Evolutionary conservation across 2,888 invertebrate genomes (phyloP), one percentile per base, ranked within the genome.

Genomic region (Rugalucina vietnamica): DNA sequence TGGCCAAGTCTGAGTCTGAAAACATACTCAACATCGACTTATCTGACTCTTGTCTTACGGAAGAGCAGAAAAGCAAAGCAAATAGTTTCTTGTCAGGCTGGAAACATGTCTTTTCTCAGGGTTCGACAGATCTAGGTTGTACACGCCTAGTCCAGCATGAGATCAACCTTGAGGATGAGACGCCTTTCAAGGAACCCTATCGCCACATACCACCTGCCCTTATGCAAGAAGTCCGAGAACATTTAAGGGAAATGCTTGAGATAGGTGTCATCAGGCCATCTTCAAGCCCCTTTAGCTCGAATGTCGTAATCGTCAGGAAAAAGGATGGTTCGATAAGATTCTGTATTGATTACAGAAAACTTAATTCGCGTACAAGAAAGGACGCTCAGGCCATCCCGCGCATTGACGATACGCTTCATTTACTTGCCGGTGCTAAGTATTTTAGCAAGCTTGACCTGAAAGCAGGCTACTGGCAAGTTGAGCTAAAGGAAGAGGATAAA

Each of bases 341-440:
- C 37, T 76, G 76, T 76, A 76, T 76, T 36, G 80, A 80, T 43
- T 75, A 75, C 29, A 43, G 80, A 54, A 80, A 75, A 36, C 34
- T 80, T 8, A 80, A 80, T 50, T 27, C 18, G 21, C 39, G 70
- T n/a, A 80, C 80, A 50, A 75, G 34, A 49, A 80, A 80, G 27
- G 79, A 79, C 37, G 79, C 79, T 29, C 74, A 57, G 27, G 76
- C 57, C 50, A 73, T 74, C 72, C 73, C 79, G 37, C 29, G 37
- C 24, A 54, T 79, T 36, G 79, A 79, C 8, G 79, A 79, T 32
- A 79, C 79, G 0, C 57, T 79, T 24, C 79, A 79, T 43, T 32
- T 79, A 36, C 43, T 79, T 24, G 27, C 73, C 4, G 79, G 79
- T 3, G 36, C 73, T 5, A 79, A 74, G 65, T 79, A 65, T 27